Evolutionary conservation across 2,888 invertebrate genomes (phyloP).

Genomic region (Caenorhabditis sp.): DNA sequence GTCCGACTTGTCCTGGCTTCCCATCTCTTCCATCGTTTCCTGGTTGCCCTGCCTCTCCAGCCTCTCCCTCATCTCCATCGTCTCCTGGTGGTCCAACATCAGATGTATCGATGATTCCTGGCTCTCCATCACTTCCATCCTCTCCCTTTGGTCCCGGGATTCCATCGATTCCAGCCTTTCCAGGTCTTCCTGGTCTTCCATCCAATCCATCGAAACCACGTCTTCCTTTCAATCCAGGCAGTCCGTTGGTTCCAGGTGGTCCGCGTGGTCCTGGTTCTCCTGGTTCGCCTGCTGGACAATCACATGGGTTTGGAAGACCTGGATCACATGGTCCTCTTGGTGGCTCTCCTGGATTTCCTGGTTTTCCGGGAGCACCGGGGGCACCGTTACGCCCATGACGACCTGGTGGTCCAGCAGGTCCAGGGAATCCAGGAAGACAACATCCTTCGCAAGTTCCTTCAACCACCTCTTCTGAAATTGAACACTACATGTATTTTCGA

Average conservation of each 20-base stretch:
- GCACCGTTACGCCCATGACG: conserved; percentile 58
- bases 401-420: conserved; percentile 63
- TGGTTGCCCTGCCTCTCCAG: conserved; percentile 70
- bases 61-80: conserved; percentile 59
- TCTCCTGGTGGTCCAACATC: conserved; percentile 66
- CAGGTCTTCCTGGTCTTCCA: conserved; percentile 71
- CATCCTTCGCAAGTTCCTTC: conserved; percentile 71
- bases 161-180: conserved; percentile 65
- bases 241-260: conserved; percentile 67
- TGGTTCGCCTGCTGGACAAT: conserved; percentile 69
- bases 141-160: conserved; percentile 55
- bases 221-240: conserved; percentile 64
- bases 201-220: conserved; percentile 66
- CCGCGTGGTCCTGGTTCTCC: conserved; percentile 69
- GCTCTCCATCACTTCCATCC: conserved; percentile 62
- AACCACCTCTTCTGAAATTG: conserved; percentile 28
- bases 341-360: conserved; percentile 62
- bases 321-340: conserved; percentile 57
- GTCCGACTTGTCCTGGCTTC: conserved; percentile 66
- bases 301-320: conserved; percentile 49
- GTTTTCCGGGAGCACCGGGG: conserved; percentile 63
- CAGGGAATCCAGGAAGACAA: conserved; percentile 78
- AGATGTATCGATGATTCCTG: conserved; percentile 44
- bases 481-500: background rate
- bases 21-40: conserved; percentile 67